These are phyloP conservation scores for Synanthedon vespiformis DNA, from an alignment of 2,888 invertebrate genomes.

Conservation along the genomic window DNA sequence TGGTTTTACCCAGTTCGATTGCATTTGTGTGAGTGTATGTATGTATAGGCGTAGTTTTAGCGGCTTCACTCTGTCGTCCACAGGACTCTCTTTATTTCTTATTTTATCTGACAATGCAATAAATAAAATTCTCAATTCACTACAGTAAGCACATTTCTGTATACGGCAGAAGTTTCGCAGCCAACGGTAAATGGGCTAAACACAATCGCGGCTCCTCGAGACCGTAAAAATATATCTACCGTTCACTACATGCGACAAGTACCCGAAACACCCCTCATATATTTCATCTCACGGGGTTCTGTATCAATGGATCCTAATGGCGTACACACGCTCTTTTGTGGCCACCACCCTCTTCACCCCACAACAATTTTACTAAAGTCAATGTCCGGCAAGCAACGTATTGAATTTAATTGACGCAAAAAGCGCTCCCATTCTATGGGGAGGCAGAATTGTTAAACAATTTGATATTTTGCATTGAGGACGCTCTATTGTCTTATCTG, in stretches of 20 bases:
- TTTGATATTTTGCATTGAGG: background rate
- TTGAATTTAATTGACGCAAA: conserved; percentile 19
- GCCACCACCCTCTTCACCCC: conserved; percentile 14
- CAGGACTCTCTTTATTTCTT: too few relatives aligned
- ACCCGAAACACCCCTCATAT: conserved; percentile 29
- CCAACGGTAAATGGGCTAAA: conserved; percentile 4
- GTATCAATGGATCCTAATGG: conserved; percentile 55
- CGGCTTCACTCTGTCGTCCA: too few relatives aligned
- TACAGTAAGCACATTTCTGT: background rate
- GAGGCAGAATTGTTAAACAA: background rate
- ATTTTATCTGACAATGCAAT: too few relatives aligned
- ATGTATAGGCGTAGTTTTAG: too few relatives aligned
- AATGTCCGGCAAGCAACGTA: conserved; percentile 29
- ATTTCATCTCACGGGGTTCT: conserved; percentile 35
- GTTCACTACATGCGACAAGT: conserved; percentile 1
- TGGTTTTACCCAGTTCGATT: too few relatives aligned
- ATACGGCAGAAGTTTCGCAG: background rate
- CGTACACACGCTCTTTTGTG: conserved; percentile 39
- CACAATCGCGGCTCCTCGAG: conserved; percentile 2
- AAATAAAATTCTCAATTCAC: background rate
- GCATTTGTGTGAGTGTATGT: too few relatives aligned
- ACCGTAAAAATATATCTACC: background rate
- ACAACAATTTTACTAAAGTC: conserved; percentile 22
- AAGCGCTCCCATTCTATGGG: conserved; percentile 7
- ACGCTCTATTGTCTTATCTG: too few relatives aligned